Conservation (phyloP, 1,140 invertebrate genomes). For the Homalodisca vitripennis region DNA sequence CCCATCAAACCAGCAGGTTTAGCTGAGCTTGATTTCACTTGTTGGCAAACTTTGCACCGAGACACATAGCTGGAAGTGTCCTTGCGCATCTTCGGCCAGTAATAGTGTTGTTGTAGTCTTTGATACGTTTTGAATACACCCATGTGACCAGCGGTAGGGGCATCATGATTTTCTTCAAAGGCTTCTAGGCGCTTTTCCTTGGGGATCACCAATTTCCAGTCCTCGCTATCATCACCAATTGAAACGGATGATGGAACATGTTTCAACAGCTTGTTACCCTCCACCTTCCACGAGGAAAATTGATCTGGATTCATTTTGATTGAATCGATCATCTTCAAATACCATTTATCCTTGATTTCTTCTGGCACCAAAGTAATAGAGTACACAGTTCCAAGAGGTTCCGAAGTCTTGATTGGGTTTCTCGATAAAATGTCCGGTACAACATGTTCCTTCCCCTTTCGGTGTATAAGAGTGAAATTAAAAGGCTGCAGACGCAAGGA, state of each 20-base stretch:
- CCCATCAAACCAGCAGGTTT: background rate
- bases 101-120: background rate
- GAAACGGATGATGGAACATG: background rate
- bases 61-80: background rate
- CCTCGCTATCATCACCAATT: background rate
- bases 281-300: background rate
- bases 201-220: background rate
- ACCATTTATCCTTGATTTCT: background rate
- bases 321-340: background rate
- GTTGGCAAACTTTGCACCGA: background rate
- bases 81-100: constrained; percentile 6
- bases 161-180: background rate
- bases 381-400: background rate
- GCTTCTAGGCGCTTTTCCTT: background rate
- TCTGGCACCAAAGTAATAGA: background rate
- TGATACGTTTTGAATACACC: background rate
- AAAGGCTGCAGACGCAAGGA: constrained; percentile 34
- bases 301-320: background rate
- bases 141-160: background rate
- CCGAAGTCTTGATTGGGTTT: background rate
- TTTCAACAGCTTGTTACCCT: background rate
- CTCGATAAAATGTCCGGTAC: background rate
- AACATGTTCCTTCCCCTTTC: constrained; percentile 35
- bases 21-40: background rate
- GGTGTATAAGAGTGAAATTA: constrained; percentile 44